Conservation (phyloP, 2,888 invertebrate genomes). For the Diachrysia chrysitis region DNA sequence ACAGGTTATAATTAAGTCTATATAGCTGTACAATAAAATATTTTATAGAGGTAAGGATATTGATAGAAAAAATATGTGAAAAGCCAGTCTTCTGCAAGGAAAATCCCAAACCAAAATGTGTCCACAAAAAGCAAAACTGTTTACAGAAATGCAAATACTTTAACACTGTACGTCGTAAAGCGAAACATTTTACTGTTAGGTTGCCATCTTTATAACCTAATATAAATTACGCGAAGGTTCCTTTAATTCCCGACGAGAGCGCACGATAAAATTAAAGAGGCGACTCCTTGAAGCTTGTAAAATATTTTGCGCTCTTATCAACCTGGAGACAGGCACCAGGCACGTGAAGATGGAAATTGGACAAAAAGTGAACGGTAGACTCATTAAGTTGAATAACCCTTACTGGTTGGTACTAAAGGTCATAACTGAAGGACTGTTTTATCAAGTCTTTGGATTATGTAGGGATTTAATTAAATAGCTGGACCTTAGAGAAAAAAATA, state of each 20-base stretch:
- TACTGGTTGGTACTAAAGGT: constrained; percentile 25
- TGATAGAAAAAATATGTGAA: not conserved
- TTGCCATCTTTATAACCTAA: constrained; percentile 31
- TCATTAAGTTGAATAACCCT: constrained; percentile 18
- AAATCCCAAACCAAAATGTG: not conserved
- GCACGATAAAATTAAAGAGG: constrained; percentile 38
- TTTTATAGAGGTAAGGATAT: not conserved
- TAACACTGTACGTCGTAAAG: constrained; percentile 29
- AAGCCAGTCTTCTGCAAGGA: not conserved
- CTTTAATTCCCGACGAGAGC: constrained; percentile 23
- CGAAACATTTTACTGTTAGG: constrained; percentile 23
- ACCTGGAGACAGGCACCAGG: constrained; percentile 49
- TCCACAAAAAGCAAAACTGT: not conserved
- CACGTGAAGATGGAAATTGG: constrained; percentile 27
- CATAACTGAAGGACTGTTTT: constrained; percentile 28
- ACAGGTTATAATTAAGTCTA: not conserved
- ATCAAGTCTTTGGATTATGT: constrained; percentile 15
- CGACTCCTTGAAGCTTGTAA: constrained; percentile 31
- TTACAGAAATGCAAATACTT: constrained; percentile 15
- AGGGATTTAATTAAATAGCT: not conserved
- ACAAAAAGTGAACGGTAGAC: constrained; percentile 11
- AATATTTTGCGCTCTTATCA: constrained; percentile 54
- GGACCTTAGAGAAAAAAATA: no score
- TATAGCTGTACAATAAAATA: not conserved
- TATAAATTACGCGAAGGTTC: constrained; percentile 34